These are phyloP conservation scores for Drosophila sechellia DNA, from an alignment of 1,140 invertebrate species.

Conservation along the genomic window DNA sequence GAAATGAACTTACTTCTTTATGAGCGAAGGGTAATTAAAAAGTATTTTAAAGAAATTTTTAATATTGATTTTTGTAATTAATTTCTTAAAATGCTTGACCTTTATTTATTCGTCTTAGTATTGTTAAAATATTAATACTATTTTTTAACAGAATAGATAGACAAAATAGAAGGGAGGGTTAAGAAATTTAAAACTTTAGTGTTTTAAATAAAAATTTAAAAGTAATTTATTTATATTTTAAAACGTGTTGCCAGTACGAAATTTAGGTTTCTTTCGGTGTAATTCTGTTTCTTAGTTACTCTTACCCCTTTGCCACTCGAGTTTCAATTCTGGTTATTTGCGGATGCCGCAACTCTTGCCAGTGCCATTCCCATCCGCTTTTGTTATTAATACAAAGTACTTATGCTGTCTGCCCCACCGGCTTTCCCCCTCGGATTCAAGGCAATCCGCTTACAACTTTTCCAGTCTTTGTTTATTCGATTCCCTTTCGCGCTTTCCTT, in stretches of 20 bases:
- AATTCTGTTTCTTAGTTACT: neutral
- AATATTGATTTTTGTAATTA: no score
- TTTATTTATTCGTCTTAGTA: no score
- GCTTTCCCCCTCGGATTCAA: conserved; percentile 8
- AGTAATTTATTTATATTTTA: neutral
- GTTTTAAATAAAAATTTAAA: no score
- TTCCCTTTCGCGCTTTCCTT: conserved; percentile 40
- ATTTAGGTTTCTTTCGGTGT: conserved; percentile 9
- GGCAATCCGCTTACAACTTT: conserved; percentile 57
- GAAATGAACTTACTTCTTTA: neutral
- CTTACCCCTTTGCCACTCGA: conserved; percentile 14
- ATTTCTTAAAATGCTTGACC: no score
- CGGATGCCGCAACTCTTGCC: conserved; percentile 44
- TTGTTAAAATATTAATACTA: neutral
- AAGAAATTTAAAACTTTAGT: no score
- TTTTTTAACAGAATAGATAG: no score
- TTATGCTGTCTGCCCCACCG: conserved; percentile 19
- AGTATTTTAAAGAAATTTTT: no score
- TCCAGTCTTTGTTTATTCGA: conserved; percentile 35
- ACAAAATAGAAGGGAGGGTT: no score
- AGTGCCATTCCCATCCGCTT: conserved; percentile 10
- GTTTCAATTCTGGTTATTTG: conserved; percentile 47
- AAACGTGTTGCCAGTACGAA: no score
- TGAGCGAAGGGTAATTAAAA: no score
- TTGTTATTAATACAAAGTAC: conserved; percentile 53